A percentile compares a stretch with the other conserved stretches of the same genome.
Conservation (phyloP, 2,797 vertebrate species). For the Gymnothorax javanicus region DNA sequence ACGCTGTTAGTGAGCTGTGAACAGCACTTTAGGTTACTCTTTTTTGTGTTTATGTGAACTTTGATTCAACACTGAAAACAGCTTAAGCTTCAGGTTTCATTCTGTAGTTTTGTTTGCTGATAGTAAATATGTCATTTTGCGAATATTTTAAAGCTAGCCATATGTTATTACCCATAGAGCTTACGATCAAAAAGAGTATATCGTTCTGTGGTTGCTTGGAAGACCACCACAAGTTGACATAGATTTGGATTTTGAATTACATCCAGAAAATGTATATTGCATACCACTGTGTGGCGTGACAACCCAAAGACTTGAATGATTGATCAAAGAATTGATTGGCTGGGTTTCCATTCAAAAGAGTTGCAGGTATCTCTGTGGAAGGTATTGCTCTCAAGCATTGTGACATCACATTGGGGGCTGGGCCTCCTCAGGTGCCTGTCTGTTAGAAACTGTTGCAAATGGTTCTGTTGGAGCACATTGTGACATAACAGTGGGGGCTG, state of each 20-base stretch:
- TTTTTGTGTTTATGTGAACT: not conserved
- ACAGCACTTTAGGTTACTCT: not conserved
- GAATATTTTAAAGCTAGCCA: not conserved
- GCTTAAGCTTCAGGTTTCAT: too few species aligned
- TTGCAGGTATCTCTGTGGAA: not conserved
- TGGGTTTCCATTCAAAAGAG: not conserved
- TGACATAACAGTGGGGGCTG: not conserved
- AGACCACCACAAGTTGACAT: not conserved
- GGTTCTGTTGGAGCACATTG: not conserved
- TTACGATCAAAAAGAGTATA: not conserved
- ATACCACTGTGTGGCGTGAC: not conserved
- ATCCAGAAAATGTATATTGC: not conserved
- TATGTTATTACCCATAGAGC: not conserved
- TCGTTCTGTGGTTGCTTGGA: too few species aligned
- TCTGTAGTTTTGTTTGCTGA: too few species aligned
- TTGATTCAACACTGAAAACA: not conserved
- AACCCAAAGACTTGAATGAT: not conserved
- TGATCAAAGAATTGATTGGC: not conserved
- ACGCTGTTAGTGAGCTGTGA: not conserved
- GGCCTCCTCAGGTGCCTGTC: not conserved
- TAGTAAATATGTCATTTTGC: too few species aligned
- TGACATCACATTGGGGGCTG: not conserved
- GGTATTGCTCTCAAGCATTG: not conserved
- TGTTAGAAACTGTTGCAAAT: not conserved
- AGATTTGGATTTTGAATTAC: not conserved